Base-by-base conservation (phyloP, 1,140 invertebrate genomes). In the Camponotus vicinus region DNA sequence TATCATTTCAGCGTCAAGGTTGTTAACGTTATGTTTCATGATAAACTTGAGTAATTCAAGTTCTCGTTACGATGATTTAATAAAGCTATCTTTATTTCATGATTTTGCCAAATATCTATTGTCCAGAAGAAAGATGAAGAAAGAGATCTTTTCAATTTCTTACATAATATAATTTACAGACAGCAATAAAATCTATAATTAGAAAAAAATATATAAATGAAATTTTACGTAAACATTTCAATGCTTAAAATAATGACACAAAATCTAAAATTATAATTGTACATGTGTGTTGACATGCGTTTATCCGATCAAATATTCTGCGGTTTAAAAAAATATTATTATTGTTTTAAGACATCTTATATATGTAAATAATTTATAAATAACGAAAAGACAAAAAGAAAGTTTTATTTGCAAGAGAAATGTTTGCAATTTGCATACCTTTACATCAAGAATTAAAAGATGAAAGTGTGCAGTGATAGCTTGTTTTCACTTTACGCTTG, bases 1-100 rank as follows among this genome's bases (percentile, higher is more conserved):
- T 45, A 42, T 82, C 64, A 42, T n/a, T 71, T 71, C 66, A 59
- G 71, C 18, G 18, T 52, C 37, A 18, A 1, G 9, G 18, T n/a
- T 59, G 18, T 82, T 82, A 59, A 70, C 6, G 45, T 8, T 49
- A 55, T 8, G 9, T 71, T 71, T 27, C 11, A 15, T 57, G 6
- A 57, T 57, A 70, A 70, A 34, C 27, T 13, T 45, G 67, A 59
- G 71, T 82, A 82, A 82, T 70, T 70, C 15, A 57, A 27, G 13
- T 21, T 69, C 34, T 55, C 45, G n/a, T 13, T 69, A 1, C 15
- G n/a, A 40, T 40, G 18, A 69, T 80, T 73, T 71, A 61, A 82
- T 21, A 15, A 42, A 70, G 27, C 9, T 57, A 42, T 71, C 15
- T 6, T 32, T 27, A 18, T 34, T 13, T 18, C n/a, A 59, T 15